Conservation (phyloP, 2,888 invertebrate genomes). For the Sepioteuthis lessoniana region DNA sequence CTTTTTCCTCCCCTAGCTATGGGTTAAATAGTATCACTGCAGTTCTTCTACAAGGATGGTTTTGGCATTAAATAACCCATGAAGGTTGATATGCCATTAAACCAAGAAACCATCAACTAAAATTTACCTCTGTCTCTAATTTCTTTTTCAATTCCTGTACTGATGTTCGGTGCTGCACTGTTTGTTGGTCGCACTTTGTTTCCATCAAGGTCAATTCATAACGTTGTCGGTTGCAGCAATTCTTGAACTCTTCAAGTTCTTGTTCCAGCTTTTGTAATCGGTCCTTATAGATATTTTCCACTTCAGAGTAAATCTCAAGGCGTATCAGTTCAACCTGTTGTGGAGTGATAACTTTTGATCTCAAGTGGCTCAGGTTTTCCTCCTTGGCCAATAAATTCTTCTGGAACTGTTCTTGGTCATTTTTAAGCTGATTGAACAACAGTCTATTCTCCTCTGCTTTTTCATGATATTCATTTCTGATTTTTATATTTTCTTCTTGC, state of each 20-base stretch:
- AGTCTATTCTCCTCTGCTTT: neutral
- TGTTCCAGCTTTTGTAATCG: constrained; percentile 66
- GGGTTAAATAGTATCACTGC: no score
- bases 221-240: constrained; percentile 69
- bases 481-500: constrained; percentile 25
- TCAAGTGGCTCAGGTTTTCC: neutral
- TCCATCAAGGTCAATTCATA: constrained; percentile 74
- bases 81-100: no score
- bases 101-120: no score
- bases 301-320: constrained; percentile 68
- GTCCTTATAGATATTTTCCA: constrained; percentile 69
- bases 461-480: constrained; percentile 25
- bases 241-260: constrained; percentile 69
- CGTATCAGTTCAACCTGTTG: constrained; percentile 70
- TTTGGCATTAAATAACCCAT: no score
- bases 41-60: no score
- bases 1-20: no score
- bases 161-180: constrained; percentile 65
- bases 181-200: constrained; percentile 74
- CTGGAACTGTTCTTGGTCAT: neutral
- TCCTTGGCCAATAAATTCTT: constrained; percentile 4
- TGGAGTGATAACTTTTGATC: constrained; percentile 63
- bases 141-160: constrained; percentile 71
- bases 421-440: constrained; percentile 35
- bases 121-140: constrained; percentile 72